Percentiles rank a stretch among this genome's conserved stretches.
Conservation (phyloP, 2,113 vertebrate genomes). For the Madoqua kirkii region DNA sequence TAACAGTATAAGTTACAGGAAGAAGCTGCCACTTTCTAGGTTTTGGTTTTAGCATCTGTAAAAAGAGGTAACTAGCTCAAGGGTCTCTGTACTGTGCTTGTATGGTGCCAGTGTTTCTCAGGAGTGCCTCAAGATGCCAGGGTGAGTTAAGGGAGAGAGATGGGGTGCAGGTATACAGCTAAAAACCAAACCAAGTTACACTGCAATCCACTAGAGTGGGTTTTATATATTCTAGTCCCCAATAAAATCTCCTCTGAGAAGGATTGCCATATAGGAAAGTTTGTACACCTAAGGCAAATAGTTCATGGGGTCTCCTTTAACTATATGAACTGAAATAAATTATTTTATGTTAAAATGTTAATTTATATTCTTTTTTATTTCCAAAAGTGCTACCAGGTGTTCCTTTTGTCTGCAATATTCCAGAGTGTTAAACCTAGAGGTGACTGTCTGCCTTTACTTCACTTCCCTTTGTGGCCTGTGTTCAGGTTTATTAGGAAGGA, state of each 20-base stretch:
- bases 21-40: neutral
- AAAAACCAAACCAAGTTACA: neutral
- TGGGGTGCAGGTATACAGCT: rapidly evolving
- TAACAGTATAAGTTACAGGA: neutral
- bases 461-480: neutral
- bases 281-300: neutral
- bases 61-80: neutral
- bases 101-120: neutral
- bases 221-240: neutral
- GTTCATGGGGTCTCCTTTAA: neutral
- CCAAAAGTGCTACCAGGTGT: neutral
- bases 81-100: neutral
- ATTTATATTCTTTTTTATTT: neutral
- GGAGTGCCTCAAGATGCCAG: neutral
- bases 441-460: neutral
- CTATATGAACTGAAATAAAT: neutral
- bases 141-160: neutral
- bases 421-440: neutral
- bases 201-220: neutral
- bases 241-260: neutral
- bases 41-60: neutral
- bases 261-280: neutral
- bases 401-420: neutral
- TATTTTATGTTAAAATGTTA: conserved; percentile 9
- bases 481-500: conserved; percentile 75